Evolutionary conservation across 1,140 invertebrate species (phyloP).

Genomic region (Zaprionus ghesquierei): DNA sequence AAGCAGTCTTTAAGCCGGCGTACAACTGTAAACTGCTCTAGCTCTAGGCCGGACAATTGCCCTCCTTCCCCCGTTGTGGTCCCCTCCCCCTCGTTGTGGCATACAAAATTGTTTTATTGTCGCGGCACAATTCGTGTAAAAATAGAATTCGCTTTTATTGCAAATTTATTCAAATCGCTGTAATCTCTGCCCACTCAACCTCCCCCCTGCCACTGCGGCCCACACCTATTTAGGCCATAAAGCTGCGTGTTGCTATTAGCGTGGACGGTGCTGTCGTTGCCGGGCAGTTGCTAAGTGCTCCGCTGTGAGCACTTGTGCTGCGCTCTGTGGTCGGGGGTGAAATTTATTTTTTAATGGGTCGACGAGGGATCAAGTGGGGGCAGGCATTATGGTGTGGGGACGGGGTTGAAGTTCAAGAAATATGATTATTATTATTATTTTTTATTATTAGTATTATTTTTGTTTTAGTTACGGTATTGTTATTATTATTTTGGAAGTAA

Average conservation of each 20-base stretch:
- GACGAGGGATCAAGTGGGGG: slow-evolving; percentile 11
- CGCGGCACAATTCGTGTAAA: slow-evolving; percentile 55
- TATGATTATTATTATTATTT: not conserved
- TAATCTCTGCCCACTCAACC: slow-evolving; percentile 48
- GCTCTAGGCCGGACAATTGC: slow-evolving; percentile 63
- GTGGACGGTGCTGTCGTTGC: slow-evolving; percentile 38
- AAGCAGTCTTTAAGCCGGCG: slow-evolving; percentile 59
- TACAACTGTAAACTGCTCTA: slow-evolving; percentile 1
- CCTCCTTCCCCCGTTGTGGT: not conserved
- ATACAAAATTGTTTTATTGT: slow-evolving; percentile 79
- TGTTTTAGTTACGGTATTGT: not conserved
- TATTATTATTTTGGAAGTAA: not conserved
- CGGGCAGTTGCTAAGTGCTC: slow-evolving; percentile 62
- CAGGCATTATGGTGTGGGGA: not conserved
- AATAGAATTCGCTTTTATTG: slow-evolving; percentile 71
- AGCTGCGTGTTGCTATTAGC: slow-evolving; percentile 66
- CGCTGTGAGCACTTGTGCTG: slow-evolving; percentile 55
- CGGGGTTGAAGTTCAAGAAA: not conserved
- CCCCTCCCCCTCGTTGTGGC: slow-evolving; percentile 23
- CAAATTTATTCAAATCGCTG: slow-evolving; percentile 81
- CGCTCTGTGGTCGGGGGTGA: slow-evolving; percentile 10
- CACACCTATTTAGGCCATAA: slow-evolving; percentile 51
- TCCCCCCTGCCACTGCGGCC: slow-evolving; percentile 3
- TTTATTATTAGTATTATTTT: not conserved
- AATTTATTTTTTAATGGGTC: slow-evolving; percentile 51